Base-by-base conservation (phyloP, 2,888 invertebrate genomes). In the Oscheius onirici region DNA sequence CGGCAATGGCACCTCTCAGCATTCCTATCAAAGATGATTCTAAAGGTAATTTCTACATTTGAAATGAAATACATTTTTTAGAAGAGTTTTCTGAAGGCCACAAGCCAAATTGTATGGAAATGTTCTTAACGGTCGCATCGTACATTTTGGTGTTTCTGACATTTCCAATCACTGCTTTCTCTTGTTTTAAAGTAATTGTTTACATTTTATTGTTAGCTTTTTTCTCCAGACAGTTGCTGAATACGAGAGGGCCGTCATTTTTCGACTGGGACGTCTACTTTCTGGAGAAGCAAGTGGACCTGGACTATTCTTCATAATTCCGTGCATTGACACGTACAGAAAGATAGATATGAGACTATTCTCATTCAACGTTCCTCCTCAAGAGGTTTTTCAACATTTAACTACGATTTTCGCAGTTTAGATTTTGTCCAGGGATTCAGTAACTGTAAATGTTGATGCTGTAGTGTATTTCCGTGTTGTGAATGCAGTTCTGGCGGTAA, bases 361-460 rank as follows among this genome's bases (percentile, higher is more conserved):
- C 0, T 95, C 95, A 0, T 97, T 97, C 88, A 97, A 97, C 87
- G 94, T 97, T 52, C 96, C 97, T 57, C 97, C 97, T 0, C 97
- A 97, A 90, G 97, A 97, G 92, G 95, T 95, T 24, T 15, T 58
- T n/a, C 49, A 20, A 28, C 43, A 5, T 10, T 6, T 15, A 5
- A 51, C 0, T 17, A 20, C 1, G 10, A 3, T 15, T 46, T 20
- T 3, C 3, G 1, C 51, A 24, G 17, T 72, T 20, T 44, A 74
- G 71, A 81, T 81, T 69, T 72, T 81, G 1, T 79, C 81, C 11
- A 79, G 95, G 89, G 97, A 97, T 90, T 95, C 94, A 69, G 97
- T 97, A 69, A 97, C 97, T 0, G 96, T 97, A 3, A 95, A 95
- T 2, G 97, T 97, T 58, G 97, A 97, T 88, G 97, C 97, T 20